These are phyloP conservation scores for Gobionotothen gibberifrons DNA, from an alignment of 2,797 vertebrate species.

Conservation along the genomic window DNA sequence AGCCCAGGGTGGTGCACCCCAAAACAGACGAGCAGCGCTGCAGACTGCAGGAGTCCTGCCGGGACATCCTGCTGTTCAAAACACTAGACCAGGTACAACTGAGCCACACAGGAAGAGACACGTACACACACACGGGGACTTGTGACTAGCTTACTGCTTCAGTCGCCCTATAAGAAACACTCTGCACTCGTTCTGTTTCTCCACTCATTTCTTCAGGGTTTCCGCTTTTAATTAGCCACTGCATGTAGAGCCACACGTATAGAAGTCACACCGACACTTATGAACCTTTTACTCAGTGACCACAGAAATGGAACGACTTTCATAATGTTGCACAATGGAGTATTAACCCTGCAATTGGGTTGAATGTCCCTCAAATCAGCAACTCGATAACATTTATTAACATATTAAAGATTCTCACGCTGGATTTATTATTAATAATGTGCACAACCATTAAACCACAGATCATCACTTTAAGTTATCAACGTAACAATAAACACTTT, in stretches of 20 bases:
- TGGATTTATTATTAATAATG: too few species aligned
- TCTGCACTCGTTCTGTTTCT: neutral
- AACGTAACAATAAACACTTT: too few species aligned
- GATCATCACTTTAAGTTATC: too few species aligned
- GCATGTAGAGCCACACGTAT: neutral
- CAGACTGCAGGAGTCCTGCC: constrained; percentile 96
- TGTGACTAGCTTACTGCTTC: neutral
- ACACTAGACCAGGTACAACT: constrained; percentile 93
- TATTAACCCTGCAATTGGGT: too few species aligned
- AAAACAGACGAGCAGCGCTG: constrained; percentile 97
- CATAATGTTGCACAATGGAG: too few species aligned
- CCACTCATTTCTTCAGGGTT: neutral
- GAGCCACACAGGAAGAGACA: neutral
- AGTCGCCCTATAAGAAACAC: neutral
- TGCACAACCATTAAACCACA: too few species aligned
- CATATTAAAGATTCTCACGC: too few species aligned
- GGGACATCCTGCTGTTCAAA: constrained; percentile 98
- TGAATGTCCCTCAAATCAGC: too few species aligned
- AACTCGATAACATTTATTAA: too few species aligned
- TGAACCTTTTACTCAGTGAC: neutral
- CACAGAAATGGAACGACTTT: neutral
- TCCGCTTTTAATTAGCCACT: neutral
- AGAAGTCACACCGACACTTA: neutral
- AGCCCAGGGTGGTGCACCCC: constrained; percentile 95
- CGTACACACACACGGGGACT: neutral